Percentiles rank a stretch among this genome's conserved stretches.
These are phyloP conservation scores for Hydriomena furcata DNA, from an alignment of 2,888 invertebrate genomes.

Conservation along the genomic window DNA sequence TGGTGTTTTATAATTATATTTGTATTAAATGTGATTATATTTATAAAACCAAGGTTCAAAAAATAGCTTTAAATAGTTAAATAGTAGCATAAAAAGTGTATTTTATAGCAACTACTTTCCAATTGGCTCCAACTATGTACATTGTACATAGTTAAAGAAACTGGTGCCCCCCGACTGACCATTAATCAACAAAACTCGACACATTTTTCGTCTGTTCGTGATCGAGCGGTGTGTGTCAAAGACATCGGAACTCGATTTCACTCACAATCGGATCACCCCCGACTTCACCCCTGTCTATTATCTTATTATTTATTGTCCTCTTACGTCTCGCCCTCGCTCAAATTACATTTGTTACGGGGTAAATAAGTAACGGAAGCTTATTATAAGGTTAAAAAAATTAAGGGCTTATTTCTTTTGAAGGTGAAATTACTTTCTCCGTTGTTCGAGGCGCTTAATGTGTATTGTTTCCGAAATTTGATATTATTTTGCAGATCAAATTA, in stretches of 20 bases:
- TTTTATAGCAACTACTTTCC: no score
- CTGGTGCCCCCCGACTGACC: neutral
- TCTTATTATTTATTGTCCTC: conserved; percentile 62
- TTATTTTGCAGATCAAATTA: neutral
- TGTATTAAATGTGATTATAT: no score
- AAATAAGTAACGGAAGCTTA: conserved; percentile 38
- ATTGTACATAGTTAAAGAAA: no score
- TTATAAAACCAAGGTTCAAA: no score
- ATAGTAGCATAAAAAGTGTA: no score
- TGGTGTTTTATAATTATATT: no score
- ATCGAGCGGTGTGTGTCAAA: neutral
- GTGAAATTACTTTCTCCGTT: conserved; percentile 12
- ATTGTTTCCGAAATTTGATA: conserved; percentile 6
- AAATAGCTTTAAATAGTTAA: no score
- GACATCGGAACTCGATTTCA: neutral
- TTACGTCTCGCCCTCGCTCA: conserved; percentile 19
- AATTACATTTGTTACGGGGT: conserved; percentile 29
- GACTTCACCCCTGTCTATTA: conserved; percentile 41
- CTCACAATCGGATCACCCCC: conserved; percentile 1
- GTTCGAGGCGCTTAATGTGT: neutral
- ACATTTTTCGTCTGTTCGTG: neutral
- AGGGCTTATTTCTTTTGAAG: conserved; percentile 32
- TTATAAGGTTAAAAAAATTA: conserved; percentile 37
- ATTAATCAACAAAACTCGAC: neutral
- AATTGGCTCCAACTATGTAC: no score